Evolutionary conservation across 2,797 vertebrate species (phyloP), one percentile per base, ranked within the genome.

Genomic region (Danionella dracula): DNA sequence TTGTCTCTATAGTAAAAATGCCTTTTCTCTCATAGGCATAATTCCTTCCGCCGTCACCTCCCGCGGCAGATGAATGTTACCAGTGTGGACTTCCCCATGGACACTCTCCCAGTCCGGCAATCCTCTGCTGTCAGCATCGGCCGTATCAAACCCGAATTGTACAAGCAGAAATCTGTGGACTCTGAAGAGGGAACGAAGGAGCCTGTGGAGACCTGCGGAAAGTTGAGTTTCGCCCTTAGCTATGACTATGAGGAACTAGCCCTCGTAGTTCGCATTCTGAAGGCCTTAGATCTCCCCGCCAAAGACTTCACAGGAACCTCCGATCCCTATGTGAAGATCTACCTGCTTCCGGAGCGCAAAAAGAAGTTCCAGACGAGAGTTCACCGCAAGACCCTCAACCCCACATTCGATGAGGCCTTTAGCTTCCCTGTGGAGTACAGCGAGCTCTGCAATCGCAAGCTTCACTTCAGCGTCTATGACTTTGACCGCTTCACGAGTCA

Each of bases 401-500:
- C 97, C 63, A 80, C 81, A 19, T 99, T 99, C 69, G 93, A 98
- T 12, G 96, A 99, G 84, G 88, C 86, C 41, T 99, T 99, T 86
- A 88, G 91, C 63, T 99, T 99, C 84, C 93, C 93, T 0, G 94
- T 94, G 81, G 89, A 74, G 51, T 97, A 98, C 7, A 94, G 94
- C 44, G 93, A 97, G 77, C 85, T 99, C 57, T 94, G 91, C 87
- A 95, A 91, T 83, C 90, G 94, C 76, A 96, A 97, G 85, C 87
- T 99, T 72, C 97, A 99, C 85, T 95, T 99, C 86, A 98, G 96
- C 70, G 87, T 99, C 54, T 99, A 94, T 78, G 96, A 99, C 89
- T 99, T 99, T 78, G 97, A 99, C 90, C 92, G 97, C 68, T 99
- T 99, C 87, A 97, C 94, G 75, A 95, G 97, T 80, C 97, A 99